Conservation (phyloP, 2,888 invertebrate genomes). For the Drosophila sordidula region DNA sequence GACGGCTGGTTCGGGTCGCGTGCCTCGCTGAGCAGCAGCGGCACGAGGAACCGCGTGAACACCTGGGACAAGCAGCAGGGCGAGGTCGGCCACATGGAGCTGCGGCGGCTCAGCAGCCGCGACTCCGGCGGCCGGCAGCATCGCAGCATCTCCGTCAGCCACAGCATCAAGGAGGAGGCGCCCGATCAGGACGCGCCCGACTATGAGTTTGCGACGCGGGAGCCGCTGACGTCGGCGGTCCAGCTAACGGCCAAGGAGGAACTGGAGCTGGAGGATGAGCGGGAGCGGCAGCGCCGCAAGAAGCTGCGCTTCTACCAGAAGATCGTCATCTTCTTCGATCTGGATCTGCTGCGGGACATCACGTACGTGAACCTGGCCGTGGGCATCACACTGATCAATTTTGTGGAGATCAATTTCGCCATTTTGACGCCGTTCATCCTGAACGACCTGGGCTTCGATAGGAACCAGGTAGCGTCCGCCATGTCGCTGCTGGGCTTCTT, state of each 20-base stretch:
- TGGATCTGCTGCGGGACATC: conserved; percentile 89
- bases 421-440: conserved; percentile 90
- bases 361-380: conserved; percentile 90
- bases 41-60: conserved; percentile 66
- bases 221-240: not conserved
- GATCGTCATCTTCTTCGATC: conserved; percentile 89
- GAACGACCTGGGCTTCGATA: conserved; percentile 87
- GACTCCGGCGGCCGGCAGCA: conserved; percentile 56
- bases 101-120: conserved; percentile 73
- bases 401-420: conserved; percentile 91
- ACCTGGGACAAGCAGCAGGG: conserved; percentile 66
- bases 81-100: conserved; percentile 60
- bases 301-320: conserved; percentile 87
- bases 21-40: conserved; percentile 73
- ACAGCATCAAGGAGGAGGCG: conserved; percentile 78
- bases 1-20: conserved; percentile 84
- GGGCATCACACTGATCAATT: conserved; percentile 90
- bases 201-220: conserved; percentile 23
- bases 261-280: conserved; percentile 63
- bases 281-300: conserved; percentile 65
- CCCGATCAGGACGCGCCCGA: conserved; percentile 41
- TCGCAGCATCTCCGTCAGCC: conserved; percentile 76
- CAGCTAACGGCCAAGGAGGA: conserved; percentile 51
- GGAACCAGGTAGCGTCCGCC: conserved; percentile 87
- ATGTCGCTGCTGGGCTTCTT: conserved; percentile 90